Base-by-base conservation (phyloP, 2,888 invertebrate genomes). In the Drosophila macrospina region DNA sequence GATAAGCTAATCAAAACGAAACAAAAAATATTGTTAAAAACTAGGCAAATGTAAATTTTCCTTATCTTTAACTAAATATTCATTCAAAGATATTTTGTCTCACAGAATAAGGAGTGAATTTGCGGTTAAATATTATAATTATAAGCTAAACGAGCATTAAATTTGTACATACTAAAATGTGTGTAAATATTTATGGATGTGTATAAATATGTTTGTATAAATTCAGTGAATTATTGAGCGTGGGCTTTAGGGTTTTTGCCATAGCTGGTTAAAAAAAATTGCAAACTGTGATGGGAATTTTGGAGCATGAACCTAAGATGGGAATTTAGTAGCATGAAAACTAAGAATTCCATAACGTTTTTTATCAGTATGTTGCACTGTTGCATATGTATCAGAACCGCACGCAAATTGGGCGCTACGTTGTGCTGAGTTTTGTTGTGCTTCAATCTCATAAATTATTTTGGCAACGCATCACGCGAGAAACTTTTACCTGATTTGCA, bases 381-480 rank as follows among this genome's bases (percentile, higher is more conserved):
- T 51, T 52, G 36, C 54, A 66, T 52, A 78, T 67, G 74, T 67
- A 65, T 70, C 42, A 52, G 51, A 74, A 62, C 50, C 78, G 56
- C 86, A 84, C 84, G 84, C 86, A 87, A 85, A 84, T 84, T 85
- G 85, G 69, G 70, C 85, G 71, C 81, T 72, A 69, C 82, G 74
- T 77, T 55, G 42, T 52, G 52, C 5, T 86, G 75, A 79, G 77
- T 78, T 83, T 80, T 75, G 78, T 68, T 82, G 79, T 78, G 84
- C 77, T 84, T 85, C 78, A 88, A 86, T 87, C 87, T 82, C 88
- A 89, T 88, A 90, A 90, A 90, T 90, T 90, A 90, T 88, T 87
- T 91, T 82, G 88, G 91, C 90, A 91, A 91, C 91, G 91, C 90
- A 91, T 91, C 91, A 91, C 91, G 91, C 91, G 76, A 91, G 76